Base-by-base conservation (phyloP, 1,140 invertebrate species). In the Drosophila pruinosa region DNA sequence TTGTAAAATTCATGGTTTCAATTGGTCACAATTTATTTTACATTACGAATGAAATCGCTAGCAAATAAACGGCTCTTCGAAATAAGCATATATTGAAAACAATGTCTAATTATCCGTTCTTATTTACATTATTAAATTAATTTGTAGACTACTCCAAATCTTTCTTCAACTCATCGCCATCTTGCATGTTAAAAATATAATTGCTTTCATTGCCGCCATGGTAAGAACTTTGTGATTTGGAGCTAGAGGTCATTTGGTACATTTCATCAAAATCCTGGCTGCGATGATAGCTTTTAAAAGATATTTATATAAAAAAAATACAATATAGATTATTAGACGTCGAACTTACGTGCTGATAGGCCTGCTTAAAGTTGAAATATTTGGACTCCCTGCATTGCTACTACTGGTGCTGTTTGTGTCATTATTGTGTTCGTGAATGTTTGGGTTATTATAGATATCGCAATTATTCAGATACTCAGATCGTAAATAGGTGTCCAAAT, bases 401-500 rank as follows among this genome's bases (percentile, higher is more conserved):
- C 88, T 90, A 59, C 80, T 90, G 38, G 76, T 90, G 62, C 78
- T 89, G 24, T 89, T 89, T 14, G 75, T 91, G 45, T 90, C 86
- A 57, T 89, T 89, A 43, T 82, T 75, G n/a, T 47, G 62, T 17
- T 88, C 86, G 22, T 82, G 80, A 3, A 67, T 75, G 24, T 72
- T 78, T 1, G 64, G 72, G 52, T 57, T 74, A 64, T 90, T 90
- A 28, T 91, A 91, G 17, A 91, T 71, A 61, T 91, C 75, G 57
- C 83, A 89, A 48, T 91, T 91, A 43, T 91, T 86, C 45, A 96
- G 93, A 86, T 95, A 94, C 79, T 96, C 95, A 38, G 94, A 94
- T 76, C 94, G 95, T 34, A 95, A 92, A 91, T 95, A 96, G 0
- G 94, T 94, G 36, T 95, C 94, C 38, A 95, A 89, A 82, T 94